These are phyloP conservation scores for Stratiomys singularior DNA, from an alignment of 2,888 invertebrate genomes.

Conservation along the genomic window DNA sequence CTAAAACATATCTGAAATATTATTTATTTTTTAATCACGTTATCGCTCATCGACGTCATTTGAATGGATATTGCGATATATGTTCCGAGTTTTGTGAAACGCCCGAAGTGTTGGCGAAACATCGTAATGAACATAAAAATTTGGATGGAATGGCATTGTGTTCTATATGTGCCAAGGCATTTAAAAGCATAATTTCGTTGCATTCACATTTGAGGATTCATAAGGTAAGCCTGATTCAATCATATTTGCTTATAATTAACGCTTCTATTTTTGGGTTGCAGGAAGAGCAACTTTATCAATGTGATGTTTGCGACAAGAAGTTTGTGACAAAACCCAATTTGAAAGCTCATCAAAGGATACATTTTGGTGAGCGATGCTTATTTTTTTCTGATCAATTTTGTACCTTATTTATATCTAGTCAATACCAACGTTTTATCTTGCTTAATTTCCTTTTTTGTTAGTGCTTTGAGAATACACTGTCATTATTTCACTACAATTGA, in stretches of 20 bases:
- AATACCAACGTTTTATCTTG: too few relatives aligned
- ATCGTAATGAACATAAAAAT: conserved; percentile 52
- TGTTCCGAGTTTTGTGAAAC: conserved; percentile 53
- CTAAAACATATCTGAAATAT: conserved; percentile 56
- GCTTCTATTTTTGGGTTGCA: neutral
- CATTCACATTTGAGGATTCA: conserved; percentile 55
- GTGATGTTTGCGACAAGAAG: conserved; percentile 54
- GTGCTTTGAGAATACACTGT: too few relatives aligned
- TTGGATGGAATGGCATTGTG: conserved; percentile 53
- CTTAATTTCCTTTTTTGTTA: too few relatives aligned
- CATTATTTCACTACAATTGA: too few relatives aligned
- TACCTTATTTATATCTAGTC: too few relatives aligned
- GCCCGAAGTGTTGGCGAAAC: conserved; percentile 52
- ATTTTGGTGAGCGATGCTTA: conserved; percentile 56
- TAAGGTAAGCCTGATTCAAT: neutral
- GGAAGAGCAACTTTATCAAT: conserved; percentile 49
- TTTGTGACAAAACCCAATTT: conserved; percentile 54
- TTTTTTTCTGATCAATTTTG: too few relatives aligned
- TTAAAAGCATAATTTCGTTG: conserved; percentile 52
- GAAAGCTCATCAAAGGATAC: conserved; percentile 56
- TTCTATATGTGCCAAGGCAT: conserved; percentile 56
- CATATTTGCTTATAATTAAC: neutral
- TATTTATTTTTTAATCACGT: conserved; percentile 58
- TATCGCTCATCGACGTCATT: conserved; percentile 55
- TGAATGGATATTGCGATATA: conserved; percentile 56